Evolutionary conservation across 2,888 invertebrate genomes (phyloP), one percentile per base, ranked within the genome.

Genomic region (Subacronicta megacephala): DNA sequence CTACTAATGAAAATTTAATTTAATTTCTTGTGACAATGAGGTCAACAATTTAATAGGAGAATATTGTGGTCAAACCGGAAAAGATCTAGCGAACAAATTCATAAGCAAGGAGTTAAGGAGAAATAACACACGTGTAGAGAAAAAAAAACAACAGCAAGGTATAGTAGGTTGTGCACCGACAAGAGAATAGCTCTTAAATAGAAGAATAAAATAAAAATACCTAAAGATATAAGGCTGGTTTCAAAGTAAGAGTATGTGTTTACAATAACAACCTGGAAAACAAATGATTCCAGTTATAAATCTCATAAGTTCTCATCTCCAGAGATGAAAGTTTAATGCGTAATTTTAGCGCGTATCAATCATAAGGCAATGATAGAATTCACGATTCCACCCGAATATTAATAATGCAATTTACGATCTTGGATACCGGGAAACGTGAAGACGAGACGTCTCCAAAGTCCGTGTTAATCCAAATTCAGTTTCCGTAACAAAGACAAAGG

Each of bases 331-430:
- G n/a, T 37, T 37, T 12, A 41, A 43, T 35, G 40, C 12, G 29
- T 31, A 56, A 59, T 54, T 45, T 42, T 29, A 38, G 33, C 12
- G 33, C 38, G 36, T 46, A 63, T 72, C 68, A 58, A 71, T 71
- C 60, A 60, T 65, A 76, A 58, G 12, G 46, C 42, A 53, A 42
- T 47, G 41, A 57, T 59, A 42, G 46, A 59, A 57, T 60, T 64
- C 42, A 42, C 40, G 31, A 50, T 58, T 54, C 51, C 35, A 62
- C 43, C 40, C 54, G 43, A 58, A 46, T 44, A 69, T 65, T 56
- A 72, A 63, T 69, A 72, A 70, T 70, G 46, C 62, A 72, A 75
- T 76, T 74, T 64, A 57, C 51, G 67, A 65, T 72, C 61, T 65
- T 53, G 59, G 52, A 52, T 60, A 29, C 41, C 20, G 29, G 51